Percentiles rank a stretch among this genome's conserved stretches.
Evolutionary conservation across 2,113 vertebrate species (phyloP).

Genomic region (Labeo rohita): DNA sequence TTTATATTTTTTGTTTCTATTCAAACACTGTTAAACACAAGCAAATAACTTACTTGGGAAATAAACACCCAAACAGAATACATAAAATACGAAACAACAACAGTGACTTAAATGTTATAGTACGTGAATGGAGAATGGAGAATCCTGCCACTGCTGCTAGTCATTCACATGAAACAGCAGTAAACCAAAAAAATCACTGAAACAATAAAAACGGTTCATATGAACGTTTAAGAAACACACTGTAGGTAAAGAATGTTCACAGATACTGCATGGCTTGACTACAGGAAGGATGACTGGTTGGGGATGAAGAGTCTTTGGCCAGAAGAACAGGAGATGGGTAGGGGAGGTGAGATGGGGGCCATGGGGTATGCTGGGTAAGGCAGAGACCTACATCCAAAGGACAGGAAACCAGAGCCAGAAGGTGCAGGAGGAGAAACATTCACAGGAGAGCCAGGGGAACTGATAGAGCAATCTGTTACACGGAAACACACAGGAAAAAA

Average conservation of each 20-base stretch:
- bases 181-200: neutral
- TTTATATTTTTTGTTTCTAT: neutral
- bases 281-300: constrained; percentile 44
- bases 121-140: neutral
- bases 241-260: neutral
- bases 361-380: constrained; percentile 51
- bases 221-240: constrained; percentile 16
- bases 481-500: neutral
- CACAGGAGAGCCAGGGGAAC: constrained; percentile 45
- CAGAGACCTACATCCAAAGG: constrained; percentile 51
- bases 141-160: neutral
- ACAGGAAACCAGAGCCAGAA: constrained; percentile 46
- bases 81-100: neutral
- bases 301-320: constrained; percentile 49
- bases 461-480: constrained; percentile 47
- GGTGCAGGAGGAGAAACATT: constrained; percentile 50
- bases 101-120: neutral
- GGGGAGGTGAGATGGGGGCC: constrained; percentile 52
- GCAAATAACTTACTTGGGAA: constrained; percentile 17
- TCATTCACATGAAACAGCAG: neutral
- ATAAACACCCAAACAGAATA: constrained; percentile 1
- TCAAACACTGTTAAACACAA: neutral
- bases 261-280: neutral
- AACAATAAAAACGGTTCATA: neutral
- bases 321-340: constrained; percentile 37